Percentiles rank a stretch among this genome's conserved stretches.
Evolutionary conservation across 1,140 invertebrate species (phyloP).

Genomic region (Trachymyrmex septentrionalis): DNA sequence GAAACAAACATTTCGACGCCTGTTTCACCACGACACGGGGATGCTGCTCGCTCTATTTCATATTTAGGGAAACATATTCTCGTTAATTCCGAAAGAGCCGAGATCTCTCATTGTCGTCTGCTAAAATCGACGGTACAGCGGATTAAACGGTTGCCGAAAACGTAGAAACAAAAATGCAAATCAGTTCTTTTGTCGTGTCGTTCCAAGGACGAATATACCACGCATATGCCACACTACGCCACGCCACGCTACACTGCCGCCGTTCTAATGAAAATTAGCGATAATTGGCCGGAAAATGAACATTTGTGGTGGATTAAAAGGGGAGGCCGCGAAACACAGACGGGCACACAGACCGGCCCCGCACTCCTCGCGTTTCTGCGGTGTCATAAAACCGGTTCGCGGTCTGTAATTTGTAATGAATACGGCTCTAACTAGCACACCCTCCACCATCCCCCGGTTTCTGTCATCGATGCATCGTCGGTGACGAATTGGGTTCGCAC

Average conservation of each 20-base stretch:
- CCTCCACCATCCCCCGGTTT: conserved; percentile 52
- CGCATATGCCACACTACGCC: not conserved
- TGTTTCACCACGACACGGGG: not conserved
- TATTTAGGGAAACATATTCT: not conserved
- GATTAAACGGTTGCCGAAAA: conserved; percentile 26
- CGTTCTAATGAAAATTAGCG: conserved; percentile 76
- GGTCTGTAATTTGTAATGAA: conserved; percentile 80
- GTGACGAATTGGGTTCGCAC: conserved; percentile 70
- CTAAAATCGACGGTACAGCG: conserved; percentile 7
- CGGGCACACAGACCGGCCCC: conserved; percentile 45
- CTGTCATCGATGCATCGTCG: conserved; percentile 47
- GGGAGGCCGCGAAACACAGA: conserved; percentile 70
- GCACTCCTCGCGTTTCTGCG: conserved; percentile 72
- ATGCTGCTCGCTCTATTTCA: not conserved
- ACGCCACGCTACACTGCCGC: conserved; percentile 23
- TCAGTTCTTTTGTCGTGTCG: conserved; percentile 51
- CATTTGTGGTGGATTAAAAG: conserved; percentile 77
- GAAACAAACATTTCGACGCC: not conserved
- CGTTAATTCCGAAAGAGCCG: not conserved
- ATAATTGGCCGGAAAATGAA: conserved; percentile 78
- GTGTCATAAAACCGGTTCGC: conserved; percentile 76
- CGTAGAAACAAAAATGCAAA: conserved; percentile 59
- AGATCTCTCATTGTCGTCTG: not conserved
- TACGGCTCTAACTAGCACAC: conserved; percentile 78
- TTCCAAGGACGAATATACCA: conserved; percentile 1